phyloP scores from a whole-genome alignment of 2,888 invertebrate species.

The Maniola hyperantus region DNA sequence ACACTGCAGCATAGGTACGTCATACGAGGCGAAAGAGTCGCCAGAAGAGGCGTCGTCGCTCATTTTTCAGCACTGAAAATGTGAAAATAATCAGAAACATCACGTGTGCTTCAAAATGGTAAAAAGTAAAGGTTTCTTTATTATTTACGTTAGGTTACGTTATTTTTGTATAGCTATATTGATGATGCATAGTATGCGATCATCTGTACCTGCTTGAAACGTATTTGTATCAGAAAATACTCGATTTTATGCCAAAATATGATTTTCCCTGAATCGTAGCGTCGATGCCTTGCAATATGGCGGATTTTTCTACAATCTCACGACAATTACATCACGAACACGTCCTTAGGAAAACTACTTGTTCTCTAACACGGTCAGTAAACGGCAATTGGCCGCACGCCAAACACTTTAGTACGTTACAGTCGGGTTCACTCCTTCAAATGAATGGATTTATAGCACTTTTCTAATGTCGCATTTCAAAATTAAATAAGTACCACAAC shows the following conservation, averaged over 20 bases:
- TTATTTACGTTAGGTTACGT: no score
- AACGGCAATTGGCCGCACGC: conserved; percentile 62
- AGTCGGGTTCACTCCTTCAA: conserved; percentile 42
- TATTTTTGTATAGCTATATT: no score
- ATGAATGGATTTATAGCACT: not conserved
- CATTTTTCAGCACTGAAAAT: no score
- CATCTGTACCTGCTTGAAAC: not conserved
- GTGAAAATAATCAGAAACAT: no score
- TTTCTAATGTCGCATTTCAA: not conserved
- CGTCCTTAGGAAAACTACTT: conserved; percentile 35
- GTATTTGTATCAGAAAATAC: not conserved
- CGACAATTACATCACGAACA: conserved; percentile 24
- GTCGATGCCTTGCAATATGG: not conserved
- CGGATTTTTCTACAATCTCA: conserved; percentile 3
- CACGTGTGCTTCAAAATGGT: no score
- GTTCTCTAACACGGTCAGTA: conserved; percentile 56
- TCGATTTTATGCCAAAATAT: not conserved
- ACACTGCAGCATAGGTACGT: no score
- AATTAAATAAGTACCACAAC: not conserved
- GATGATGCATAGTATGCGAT: no score
- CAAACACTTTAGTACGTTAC: conserved; percentile 70
- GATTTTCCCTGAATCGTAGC: not conserved
- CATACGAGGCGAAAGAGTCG: no score
- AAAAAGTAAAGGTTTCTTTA: no score
- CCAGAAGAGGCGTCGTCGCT: no score